Evolutionary conservation across 2,888 invertebrate species (phyloP), one percentile per base, ranked within the genome.

Genomic region (Heliconius aoede): DNA sequence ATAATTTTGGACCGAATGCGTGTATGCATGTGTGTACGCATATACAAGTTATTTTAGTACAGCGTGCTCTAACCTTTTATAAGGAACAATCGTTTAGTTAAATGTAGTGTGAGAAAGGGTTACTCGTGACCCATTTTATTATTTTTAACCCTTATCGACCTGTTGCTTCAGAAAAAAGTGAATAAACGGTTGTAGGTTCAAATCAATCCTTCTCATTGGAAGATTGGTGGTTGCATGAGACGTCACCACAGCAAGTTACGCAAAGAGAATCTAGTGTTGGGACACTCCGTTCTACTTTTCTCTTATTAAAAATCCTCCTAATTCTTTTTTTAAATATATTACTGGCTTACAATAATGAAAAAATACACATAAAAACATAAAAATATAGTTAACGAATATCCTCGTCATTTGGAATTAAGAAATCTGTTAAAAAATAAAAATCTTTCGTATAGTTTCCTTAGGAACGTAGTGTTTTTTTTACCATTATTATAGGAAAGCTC

Each of bases 61-160:
- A 40, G 65, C 64, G 36, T n/a, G 64, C 24, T 65, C 7, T 65
- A 46, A 58, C 58, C 71, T 71, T 64, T 71, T 21, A 55, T 64
- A 55, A 75, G 75, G 71, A 75, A 75, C 62, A 75, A 26, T 46
- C 62, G 46, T 32, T 21, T 28, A 60, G 71, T 26, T 64, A 28
- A 74, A 75, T 71, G 71, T 64, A 64, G 62, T 64, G 75, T 75
- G 51, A 74, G 18, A 30, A 75, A 75, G 75, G 71, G 72, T 72
- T 60, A 58, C 75, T 60, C 62, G 11, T 68, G 75, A 62, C 62
- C 75, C 28, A 75, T 26, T 62, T 75, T 36, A 55, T 61, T 75
- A 75, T 75, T 75, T 75, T 75, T 75, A 75, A 71, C 26, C 75
- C 62, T 2, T 71, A 62, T 62, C 26, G n/a, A 65, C n/a, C 26